Conservation (phyloP, 2,888 invertebrate genomes). For the Anthophora plumipes region DNA sequence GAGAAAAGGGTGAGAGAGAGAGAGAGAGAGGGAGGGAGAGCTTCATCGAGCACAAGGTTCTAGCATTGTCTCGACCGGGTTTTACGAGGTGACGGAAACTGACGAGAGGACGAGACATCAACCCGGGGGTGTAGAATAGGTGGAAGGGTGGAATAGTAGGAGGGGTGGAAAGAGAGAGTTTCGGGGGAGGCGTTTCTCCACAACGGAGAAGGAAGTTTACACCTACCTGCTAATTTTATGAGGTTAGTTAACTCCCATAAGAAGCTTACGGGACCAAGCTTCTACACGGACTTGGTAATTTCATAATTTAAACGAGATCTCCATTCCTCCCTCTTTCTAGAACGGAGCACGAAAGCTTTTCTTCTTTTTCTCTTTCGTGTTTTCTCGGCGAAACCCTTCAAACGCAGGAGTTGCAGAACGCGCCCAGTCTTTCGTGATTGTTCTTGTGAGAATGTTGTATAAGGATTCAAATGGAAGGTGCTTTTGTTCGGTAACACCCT, state of each 20-base stretch:
- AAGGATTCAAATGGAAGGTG: slow-evolving; percentile 24
- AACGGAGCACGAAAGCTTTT: slow-evolving; percentile 8
- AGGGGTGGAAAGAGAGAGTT: not conserved
- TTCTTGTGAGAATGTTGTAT: slow-evolving; percentile 22
- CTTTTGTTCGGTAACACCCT: not conserved
- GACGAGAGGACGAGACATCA: slow-evolving; percentile 41
- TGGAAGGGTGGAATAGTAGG: slow-evolving; percentile 13
- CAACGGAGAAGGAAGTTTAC: slow-evolving; percentile 69
- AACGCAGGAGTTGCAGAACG: slow-evolving; percentile 5
- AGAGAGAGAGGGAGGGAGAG: not conserved
- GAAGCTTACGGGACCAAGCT: slow-evolving; percentile 71
- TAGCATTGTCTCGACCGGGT: slow-evolving; percentile 68
- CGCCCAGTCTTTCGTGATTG: slow-evolving; percentile 1
- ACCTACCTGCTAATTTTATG: slow-evolving; percentile 78
- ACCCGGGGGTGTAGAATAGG: slow-evolving; percentile 19
- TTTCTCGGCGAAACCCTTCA: slow-evolving; percentile 22
- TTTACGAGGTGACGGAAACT: slow-evolving; percentile 71
- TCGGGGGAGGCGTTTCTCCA: slow-evolving; percentile 27
- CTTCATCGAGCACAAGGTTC: slow-evolving; percentile 52
- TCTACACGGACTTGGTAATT: slow-evolving; percentile 72
- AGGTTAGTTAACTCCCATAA: slow-evolving; percentile 77
- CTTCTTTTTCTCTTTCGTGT: not conserved
- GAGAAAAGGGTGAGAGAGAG: not conserved
- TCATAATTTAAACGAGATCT: slow-evolving; percentile 74
- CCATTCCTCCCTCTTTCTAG: slow-evolving; percentile 18